Percentiles rank a stretch among this genome's conserved stretches.
phyloP scores from a whole-genome alignment of 2,797 vertebrate species.

The Smutsia gigantea region DNA sequence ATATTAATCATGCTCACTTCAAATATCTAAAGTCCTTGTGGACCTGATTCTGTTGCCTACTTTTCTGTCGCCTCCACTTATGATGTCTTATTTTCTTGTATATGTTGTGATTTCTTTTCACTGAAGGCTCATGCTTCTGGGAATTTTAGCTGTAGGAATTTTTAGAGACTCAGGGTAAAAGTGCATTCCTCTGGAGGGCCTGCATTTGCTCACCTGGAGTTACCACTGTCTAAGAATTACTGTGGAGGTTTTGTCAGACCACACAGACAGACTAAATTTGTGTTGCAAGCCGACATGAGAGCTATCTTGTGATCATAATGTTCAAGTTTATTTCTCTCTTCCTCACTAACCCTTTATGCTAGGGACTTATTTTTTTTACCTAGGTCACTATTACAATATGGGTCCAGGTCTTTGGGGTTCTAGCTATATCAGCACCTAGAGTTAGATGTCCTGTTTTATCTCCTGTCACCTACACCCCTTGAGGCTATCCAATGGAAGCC shows the following conservation, averaged over 20 bases:
- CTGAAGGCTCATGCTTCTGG: not conserved
- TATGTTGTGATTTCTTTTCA: not conserved
- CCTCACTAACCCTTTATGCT: not conserved
- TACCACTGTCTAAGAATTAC: not conserved
- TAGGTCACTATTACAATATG: not conserved
- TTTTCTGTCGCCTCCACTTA: not conserved
- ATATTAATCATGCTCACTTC: not conserved
- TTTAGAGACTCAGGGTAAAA: not conserved
- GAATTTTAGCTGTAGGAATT: not conserved
- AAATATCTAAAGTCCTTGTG: not conserved
- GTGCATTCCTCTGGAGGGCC: not conserved
- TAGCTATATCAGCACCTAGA: not conserved
- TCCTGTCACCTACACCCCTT: not conserved
- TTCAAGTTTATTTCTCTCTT: not conserved
- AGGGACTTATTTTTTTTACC: not conserved
- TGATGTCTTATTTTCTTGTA: not conserved
- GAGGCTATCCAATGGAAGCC: not conserved
- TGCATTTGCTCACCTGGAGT: not conserved
- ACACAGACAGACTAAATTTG: not conserved
- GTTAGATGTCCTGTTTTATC: not conserved
- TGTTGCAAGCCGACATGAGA: not conserved
- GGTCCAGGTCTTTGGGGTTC: not conserved
- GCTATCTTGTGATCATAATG: not conserved
- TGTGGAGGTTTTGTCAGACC: not conserved
- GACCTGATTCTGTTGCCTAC: not conserved